Base-by-base conservation (phyloP, 2,113 vertebrate genomes). In the Urocynchramus pylzowi region DNA sequence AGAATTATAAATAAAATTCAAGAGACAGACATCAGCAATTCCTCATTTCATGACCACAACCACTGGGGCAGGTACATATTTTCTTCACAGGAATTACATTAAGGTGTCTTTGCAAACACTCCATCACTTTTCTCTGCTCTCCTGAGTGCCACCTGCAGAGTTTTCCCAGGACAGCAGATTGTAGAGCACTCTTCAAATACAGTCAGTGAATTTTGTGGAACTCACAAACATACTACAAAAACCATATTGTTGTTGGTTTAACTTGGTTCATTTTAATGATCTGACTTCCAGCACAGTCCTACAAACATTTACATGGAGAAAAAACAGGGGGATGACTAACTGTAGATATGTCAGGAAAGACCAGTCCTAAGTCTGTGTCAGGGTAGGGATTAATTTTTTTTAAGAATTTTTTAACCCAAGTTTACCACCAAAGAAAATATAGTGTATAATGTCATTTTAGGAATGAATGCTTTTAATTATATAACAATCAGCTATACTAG, bases 291-390 rank as follows among this genome's bases (percentile, higher is more conserved):
- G 13, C 1, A 14, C 16, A 57, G 31, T 78, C 22, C 26, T 53
- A 75, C 33, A 50, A 82, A 50, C 5, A 57, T 10, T 7, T 75
- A 20, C 22, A 7, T 24, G 16, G 1, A 9, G 12, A 11, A 70
- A 86, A 70, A 74, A 8, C 4, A 54, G 13, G 15, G 5, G 16
- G 6, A 53, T 7, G 1, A 11, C 0, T 0, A 82, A 21, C 3
- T 19, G 7, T n/a, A 71, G 30, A 23, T 18, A 26, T 10, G 8
- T 10, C 20, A 57, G 28, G 13, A 76, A 76, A 37, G 8, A 54
- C 21, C 27, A 69, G 6, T 23, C 24, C 27, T 30, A 28, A 74
- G 15, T 65, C 12, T 56, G 17, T 87, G 27, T 39, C 16, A 85
- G 31, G 6, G 3, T 21, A 56, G 4, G 9, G 23, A 49, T 59